Percentiles rank a stretch among this genome's conserved stretches.
Evolutionary conservation across 2,888 invertebrate genomes (phyloP).

Genomic region (Carterocephalus palaemon): DNA sequence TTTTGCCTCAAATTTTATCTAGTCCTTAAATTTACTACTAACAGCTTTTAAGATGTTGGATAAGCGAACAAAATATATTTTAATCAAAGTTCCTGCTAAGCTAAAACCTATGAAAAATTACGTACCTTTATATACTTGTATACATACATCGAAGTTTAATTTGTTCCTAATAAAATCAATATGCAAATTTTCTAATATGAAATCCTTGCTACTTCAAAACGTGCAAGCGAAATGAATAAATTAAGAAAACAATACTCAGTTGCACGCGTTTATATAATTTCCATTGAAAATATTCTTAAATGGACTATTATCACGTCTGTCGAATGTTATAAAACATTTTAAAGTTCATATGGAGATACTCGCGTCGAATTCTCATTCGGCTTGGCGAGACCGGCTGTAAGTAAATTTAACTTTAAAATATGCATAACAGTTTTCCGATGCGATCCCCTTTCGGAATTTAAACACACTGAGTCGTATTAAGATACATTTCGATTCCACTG

Average conservation of each 20-base stretch:
- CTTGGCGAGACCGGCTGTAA: conserved; percentile 53
- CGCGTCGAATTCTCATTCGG: conserved; percentile 58
- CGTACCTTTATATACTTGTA: too few species aligned
- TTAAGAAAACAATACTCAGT: neutral
- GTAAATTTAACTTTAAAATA: conserved; percentile 79
- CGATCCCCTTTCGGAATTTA: conserved; percentile 73
- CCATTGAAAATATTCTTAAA: conserved; percentile 42
- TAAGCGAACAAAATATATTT: too few species aligned
- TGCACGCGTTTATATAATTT: neutral
- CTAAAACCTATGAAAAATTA: too few species aligned
- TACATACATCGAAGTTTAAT: too few species aligned
- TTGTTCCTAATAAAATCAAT: too few species aligned
- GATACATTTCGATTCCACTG: conserved; percentile 74
- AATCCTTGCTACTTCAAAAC: conserved; percentile 43
- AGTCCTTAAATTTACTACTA: too few species aligned
- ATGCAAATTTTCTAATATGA: too few species aligned
- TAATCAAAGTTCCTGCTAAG: too few species aligned
- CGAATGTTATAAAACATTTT: conserved; percentile 70
- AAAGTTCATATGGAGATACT: conserved; percentile 65
- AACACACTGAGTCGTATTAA: conserved; percentile 74
- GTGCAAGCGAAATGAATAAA: conserved; percentile 40
- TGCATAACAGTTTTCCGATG: conserved; percentile 78
- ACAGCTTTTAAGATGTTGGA: too few species aligned
- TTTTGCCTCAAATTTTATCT: too few species aligned
- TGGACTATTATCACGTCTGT: conserved; percentile 57